Base-by-base conservation (phyloP, 1,140 invertebrate genomes). In the Tetramorium simillimum region DNA sequence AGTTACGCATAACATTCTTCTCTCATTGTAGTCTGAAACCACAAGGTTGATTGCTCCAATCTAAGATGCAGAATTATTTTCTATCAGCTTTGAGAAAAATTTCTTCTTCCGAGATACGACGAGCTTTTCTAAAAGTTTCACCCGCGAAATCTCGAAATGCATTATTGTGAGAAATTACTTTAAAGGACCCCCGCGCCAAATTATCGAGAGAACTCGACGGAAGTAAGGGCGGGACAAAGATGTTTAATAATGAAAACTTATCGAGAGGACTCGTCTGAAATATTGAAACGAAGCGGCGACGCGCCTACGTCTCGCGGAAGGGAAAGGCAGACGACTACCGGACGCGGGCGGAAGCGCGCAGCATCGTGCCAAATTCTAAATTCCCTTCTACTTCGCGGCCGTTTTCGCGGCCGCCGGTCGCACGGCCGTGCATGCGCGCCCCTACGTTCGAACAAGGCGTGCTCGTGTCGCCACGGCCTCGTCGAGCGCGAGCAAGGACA, bases 401-500 rank as follows among this genome's bases (percentile, higher is more conserved):
- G 49, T 75, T 75, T 51, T 75, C 72, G 21, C 37, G 49, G 16
- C 24, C 75, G 28, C 51, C 72, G 72, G 37, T 18, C 37, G 33
- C 9, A 6, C 18, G 37, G 65, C 16, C 78, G 78, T 84, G 67
- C 51, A 67, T 78, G 28, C 56, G 69, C 62, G 65, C 76, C 51
- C 80, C 67, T n/a, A 53, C n/a, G 69, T 72, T 81, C 62, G 62
- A 76, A 89, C 65, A 77, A 77, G 87, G 33, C 24, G 63, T 80
- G 65, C 69, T 89, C 65, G 76, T 67, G 75, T 88, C 86, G 65
- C 40, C 75, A 60, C 78, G 78, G 85, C 87, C 85, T 89, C 88
- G 88, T 89, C 86, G 78, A 81, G 88, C 33, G 88, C 51, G 80
- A 90, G 88, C 88, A 90, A 90, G 89, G 89, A 85, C 89, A 87